Percentiles rank a stretch among this genome's conserved stretches.
Evolutionary conservation across 2,797 vertebrate species (phyloP).

Genomic region (Leucoraja ocellata): DNA sequence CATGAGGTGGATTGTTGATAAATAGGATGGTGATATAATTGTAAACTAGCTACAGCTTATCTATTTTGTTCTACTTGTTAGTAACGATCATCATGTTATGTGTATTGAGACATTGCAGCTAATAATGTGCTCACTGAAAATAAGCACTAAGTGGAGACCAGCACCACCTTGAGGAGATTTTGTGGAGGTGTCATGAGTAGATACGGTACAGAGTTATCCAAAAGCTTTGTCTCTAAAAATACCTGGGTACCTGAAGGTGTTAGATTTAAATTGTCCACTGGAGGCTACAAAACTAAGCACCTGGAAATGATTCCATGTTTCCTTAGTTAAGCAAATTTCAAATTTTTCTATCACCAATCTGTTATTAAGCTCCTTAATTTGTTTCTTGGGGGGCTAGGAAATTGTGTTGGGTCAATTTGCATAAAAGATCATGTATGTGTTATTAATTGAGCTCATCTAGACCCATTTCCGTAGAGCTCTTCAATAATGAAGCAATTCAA

Average conservation of each 20-base stretch:
- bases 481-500: no score
- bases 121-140: not conserved
- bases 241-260: not conserved
- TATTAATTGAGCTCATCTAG: no score
- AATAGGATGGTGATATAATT: not conserved
- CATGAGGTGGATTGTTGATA: not conserved
- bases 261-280: not conserved
- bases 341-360: no score
- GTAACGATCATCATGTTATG: not conserved
- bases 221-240: not conserved
- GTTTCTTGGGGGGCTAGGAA: no score
- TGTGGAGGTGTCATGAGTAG: not conserved
- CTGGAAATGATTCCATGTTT: not conserved
- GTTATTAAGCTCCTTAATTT: no score
- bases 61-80: not conserved
- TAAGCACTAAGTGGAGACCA: not conserved
- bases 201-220: no score
- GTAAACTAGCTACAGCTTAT: not conserved
- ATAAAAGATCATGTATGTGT: no score
- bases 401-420: no score
- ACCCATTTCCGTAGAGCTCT: no score
- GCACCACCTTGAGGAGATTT: not conserved
- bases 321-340: not conserved
- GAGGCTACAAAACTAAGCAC: not conserved
- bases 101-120: not conserved